Percentiles rank a stretch among this genome's conserved stretches.
Evolutionary conservation across 2,113 vertebrate genomes (phyloP).

Genomic region (Macrotus californicus): DNA sequence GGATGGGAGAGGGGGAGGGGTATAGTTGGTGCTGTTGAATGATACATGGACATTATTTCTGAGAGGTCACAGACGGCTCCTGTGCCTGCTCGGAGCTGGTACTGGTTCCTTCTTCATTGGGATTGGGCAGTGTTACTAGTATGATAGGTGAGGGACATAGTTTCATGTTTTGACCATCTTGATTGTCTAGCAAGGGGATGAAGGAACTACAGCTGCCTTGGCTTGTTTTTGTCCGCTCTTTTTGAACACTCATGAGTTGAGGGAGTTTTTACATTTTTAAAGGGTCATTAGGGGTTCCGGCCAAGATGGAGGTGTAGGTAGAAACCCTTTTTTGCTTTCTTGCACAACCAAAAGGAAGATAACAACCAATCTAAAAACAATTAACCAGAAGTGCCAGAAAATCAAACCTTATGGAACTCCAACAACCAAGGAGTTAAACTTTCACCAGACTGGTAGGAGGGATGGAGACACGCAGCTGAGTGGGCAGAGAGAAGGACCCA

Average conservation of each 20-base stretch:
- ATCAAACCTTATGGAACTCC: too few relatives aligned
- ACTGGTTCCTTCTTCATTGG: neutral
- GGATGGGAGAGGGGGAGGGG: too few relatives aligned
- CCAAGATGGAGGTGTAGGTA: too few relatives aligned
- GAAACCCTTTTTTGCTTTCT: too few relatives aligned
- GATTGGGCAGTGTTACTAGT: neutral
- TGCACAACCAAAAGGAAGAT: too few relatives aligned
- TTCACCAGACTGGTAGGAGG: too few relatives aligned
- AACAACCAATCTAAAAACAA: too few relatives aligned
- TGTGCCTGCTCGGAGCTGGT: neutral
- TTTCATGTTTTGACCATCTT: neutral
- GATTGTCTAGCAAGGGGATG: neutral
- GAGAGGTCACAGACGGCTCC: neutral
- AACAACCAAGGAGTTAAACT: too few relatives aligned
- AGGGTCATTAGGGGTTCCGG: neutral
- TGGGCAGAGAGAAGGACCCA: too few relatives aligned
- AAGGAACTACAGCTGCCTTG: neutral
- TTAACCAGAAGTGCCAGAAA: too few relatives aligned
- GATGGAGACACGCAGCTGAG: too few relatives aligned
- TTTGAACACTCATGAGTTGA: neutral
- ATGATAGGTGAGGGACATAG: accelerated
- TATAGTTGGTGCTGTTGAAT: too few relatives aligned
- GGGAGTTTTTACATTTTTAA: neutral
- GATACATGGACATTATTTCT: neutral
- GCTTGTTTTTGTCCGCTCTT: neutral